Evolutionary conservation across 1,140 invertebrate species (phyloP), one percentile per base, ranked within the genome.

Genomic region (Physella acuta): DNA sequence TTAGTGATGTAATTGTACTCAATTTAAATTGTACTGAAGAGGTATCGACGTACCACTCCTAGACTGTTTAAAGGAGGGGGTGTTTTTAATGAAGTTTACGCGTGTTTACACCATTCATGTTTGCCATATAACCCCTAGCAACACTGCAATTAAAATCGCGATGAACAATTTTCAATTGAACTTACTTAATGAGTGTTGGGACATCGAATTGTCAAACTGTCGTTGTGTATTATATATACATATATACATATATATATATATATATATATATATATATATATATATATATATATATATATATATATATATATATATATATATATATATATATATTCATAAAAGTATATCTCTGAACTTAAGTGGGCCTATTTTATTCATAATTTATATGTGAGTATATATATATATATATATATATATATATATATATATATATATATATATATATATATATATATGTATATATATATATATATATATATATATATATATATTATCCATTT

Each of bases 391-490:
- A 14, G 24, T n/a, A 8, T n/a, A 24, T 55, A 8, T 55, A 55
- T 55, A 8, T 55, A 55, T 55, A 8, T 55, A 55, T 55, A 8
- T 55, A 55, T 55, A 8, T 55, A 55, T 55, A 8, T 55, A 55
- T 55, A 8, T 55, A 55, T 55, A 8, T 55, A 55, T 55, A 8
- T 55, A 55, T 55, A 8, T 55, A 55, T 55, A 8, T 55, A 55
- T 55, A 8, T 55, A 55, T 55, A 8, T 55, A 24, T 55, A 8
- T 55, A 55, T 55, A 8, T 14, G 24, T 55, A 8, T 55, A 24
- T 55, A 8, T 55, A 55, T 55, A 8, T 14, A 55, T 55, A 8
- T 55, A 55, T 55, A 8, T 55, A 28, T 55, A 5, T 20, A 55
- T 55, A 5, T 44, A 44, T 44, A 8, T 44, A 44, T 44, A 8